Evolutionary conservation across 2,888 invertebrate genomes (phyloP).

Genomic region (Rotaria sp.): DNA sequence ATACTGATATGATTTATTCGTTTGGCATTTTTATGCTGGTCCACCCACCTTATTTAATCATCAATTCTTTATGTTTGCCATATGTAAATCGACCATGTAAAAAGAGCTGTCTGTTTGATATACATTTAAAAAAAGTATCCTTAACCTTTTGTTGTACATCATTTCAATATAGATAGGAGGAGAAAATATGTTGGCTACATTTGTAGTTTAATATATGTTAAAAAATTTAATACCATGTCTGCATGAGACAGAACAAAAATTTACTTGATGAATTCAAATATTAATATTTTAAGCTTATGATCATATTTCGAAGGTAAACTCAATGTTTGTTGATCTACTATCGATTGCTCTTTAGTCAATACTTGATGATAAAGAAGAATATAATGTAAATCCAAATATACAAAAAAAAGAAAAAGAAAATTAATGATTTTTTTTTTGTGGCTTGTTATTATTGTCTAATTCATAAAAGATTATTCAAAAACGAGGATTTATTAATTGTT

Average conservation of each 20-base stretch:
- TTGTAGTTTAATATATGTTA: neutral
- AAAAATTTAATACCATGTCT: neutral
- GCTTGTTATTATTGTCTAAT: no score
- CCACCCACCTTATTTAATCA: neutral
- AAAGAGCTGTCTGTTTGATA: neutral
- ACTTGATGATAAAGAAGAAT: neutral
- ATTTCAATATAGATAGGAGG: neutral
- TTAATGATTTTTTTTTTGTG: no score
- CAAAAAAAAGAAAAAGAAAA: no score
- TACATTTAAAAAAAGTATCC: neutral
- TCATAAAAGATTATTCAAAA: neutral
- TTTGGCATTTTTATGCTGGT: neutral
- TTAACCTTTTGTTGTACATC: neutral
- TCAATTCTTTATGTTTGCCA: neutral
- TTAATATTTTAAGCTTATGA: neutral
- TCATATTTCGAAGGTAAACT: neutral
- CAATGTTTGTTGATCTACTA: neutral
- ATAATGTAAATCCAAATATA: neutral
- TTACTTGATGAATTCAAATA: neutral
- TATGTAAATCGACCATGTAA: neutral
- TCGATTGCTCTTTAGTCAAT: neutral
- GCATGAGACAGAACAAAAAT: neutral
- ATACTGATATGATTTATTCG: neutral
- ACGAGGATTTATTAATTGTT: neutral
- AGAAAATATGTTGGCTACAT: neutral